A percentile compares a stretch with the other conserved stretches of the same genome.
These are phyloP conservation scores for Onychomys torridus DNA, from an alignment of 2,797 vertebrate species.

Conservation along the genomic window DNA sequence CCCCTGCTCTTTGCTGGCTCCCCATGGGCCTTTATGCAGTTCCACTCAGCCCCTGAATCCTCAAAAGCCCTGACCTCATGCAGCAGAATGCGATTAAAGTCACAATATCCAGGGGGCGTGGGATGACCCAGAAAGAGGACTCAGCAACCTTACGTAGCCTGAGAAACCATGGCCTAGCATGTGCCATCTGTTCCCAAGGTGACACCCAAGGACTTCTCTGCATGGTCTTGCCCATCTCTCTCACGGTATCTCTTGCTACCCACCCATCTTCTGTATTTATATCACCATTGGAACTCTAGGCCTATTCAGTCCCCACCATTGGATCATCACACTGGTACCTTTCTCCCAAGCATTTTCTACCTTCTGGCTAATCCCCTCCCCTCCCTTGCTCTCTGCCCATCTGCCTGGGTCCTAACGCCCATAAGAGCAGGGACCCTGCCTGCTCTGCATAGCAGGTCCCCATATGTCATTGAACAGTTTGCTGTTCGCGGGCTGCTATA, in stretches of 20 bases:
- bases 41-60: neutral
- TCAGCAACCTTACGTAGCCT: accelerated
- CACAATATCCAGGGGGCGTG: accelerated
- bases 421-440: neutral
- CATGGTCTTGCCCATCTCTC: neutral
- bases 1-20: neutral
- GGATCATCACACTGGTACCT: accelerated
- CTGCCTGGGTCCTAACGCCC: neutral
- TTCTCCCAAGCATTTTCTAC: neutral
- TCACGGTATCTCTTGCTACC: neutral
- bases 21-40: neutral
- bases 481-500: accelerated
- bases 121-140: neutral
- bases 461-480: neutral
- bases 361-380: neutral
- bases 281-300: neutral
- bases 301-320: neutral
- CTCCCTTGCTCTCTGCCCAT: accelerated
- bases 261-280: accelerated
- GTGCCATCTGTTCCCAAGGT: accelerated
- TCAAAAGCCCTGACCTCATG: accelerated
- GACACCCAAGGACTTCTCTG: neutral
- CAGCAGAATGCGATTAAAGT: neutral
- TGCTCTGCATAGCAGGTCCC: neutral
- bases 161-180: accelerated